Conservation (phyloP, 2,888 invertebrate genomes). For the Hemithea aestivaria region DNA sequence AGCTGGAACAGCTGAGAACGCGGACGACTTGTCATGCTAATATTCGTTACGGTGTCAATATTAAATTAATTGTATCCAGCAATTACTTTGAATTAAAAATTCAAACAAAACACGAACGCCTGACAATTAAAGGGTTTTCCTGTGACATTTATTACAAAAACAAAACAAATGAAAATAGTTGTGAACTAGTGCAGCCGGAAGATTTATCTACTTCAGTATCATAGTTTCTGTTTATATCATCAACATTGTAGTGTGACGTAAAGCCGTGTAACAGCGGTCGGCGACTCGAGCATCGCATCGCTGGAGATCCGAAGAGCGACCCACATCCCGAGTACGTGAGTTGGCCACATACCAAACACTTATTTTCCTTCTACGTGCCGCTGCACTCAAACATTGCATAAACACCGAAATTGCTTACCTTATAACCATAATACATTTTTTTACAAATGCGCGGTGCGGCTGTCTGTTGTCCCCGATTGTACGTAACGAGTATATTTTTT, state of each 20-base stretch:
- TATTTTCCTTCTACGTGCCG: conserved; percentile 41
- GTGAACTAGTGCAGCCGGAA: no score
- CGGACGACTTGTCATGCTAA: conserved; percentile 24
- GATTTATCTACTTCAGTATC: no score
- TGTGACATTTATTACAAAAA: no score
- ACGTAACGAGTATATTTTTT: no score
- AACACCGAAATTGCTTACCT: conserved; percentile 14
- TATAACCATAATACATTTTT: conserved; percentile 9
- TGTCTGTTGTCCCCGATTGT: no score
- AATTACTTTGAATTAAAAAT: no score
- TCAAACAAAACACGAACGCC: no score
- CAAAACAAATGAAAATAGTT: no score
- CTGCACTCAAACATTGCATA: conserved; percentile 24
- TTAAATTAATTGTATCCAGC: no score
- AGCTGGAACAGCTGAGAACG: conserved; percentile 29
- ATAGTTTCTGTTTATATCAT: conserved; percentile 13
- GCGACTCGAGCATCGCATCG: conserved; percentile 10
- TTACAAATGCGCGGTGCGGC: no score
- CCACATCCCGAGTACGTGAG: conserved; percentile 54
- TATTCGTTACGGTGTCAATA: conserved; percentile 15
- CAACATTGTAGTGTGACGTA: conserved; percentile 5
- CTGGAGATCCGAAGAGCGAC: conserved; percentile 31
- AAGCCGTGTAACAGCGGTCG: neutral
- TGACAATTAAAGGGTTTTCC: no score
- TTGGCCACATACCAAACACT: conserved; percentile 59